phyloP scores from a whole-genome alignment of 2,797 vertebrate species.

The Anguilla pacifica region DNA sequence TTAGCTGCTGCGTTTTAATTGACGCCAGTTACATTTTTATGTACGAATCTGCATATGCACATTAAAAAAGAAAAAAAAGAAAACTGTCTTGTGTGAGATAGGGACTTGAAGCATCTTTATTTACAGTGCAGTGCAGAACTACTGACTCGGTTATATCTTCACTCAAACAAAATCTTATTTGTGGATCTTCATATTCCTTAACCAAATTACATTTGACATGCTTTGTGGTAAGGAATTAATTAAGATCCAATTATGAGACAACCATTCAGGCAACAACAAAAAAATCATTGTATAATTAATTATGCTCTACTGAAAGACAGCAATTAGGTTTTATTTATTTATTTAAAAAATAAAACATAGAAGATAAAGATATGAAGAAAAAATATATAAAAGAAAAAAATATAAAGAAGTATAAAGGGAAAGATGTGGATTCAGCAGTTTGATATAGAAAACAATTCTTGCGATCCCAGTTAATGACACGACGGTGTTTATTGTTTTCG shows the following conservation, averaged over 20 bases:
- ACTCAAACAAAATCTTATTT: slow-evolving; percentile 31
- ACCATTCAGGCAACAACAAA: neutral
- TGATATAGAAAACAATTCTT: neutral
- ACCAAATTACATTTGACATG: slow-evolving; percentile 25
- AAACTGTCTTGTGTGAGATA: neutral
- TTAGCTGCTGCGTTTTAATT: neutral
- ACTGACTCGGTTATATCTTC: neutral
- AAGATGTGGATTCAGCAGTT: neutral
- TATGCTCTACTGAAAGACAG: slow-evolving; percentile 21
- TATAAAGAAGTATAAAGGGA: neutral
- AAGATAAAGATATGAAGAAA: neutral
- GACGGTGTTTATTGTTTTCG: slow-evolving; percentile 40
- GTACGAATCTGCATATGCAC: neutral
- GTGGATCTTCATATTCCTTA: slow-evolving; percentile 27
- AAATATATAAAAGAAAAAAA: too few relatives aligned
- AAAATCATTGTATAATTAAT: slow-evolving; percentile 34
- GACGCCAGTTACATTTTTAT: neutral
- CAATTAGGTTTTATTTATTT: neutral
- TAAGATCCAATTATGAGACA: slow-evolving; percentile 25
- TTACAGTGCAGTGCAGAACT: neutral
- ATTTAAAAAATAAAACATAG: neutral
- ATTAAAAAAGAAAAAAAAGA: too few relatives aligned
- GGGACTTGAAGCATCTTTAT: neutral
- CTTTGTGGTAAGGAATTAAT: slow-evolving; percentile 17
- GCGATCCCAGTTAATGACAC: neutral